Evolutionary conservation across 2,113 vertebrate genomes (phyloP).

Genomic region (Haemorhous mexicanus): DNA sequence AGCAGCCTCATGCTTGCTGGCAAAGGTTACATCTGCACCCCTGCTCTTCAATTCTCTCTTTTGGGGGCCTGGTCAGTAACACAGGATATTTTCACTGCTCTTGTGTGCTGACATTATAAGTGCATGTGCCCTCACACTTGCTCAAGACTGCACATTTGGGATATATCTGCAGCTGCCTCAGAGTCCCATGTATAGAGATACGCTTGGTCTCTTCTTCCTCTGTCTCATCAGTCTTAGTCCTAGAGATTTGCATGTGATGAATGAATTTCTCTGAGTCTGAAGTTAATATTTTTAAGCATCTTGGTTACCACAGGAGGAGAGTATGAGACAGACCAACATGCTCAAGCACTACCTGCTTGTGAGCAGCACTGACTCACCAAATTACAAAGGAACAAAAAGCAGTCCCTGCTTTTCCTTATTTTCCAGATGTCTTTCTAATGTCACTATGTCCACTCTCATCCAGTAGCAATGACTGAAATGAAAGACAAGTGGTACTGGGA

Average conservation of each 20-base stretch:
- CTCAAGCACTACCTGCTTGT: neutral
- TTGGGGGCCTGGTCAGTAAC: neutral
- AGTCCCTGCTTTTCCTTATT: neutral
- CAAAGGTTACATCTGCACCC: neutral
- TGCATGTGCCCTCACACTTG: no score
- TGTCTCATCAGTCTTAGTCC: neutral
- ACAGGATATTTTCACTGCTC: neutral
- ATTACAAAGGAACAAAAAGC: neutral
- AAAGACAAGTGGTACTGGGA: neutral
- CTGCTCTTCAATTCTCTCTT: neutral
- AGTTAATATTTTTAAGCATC: neutral
- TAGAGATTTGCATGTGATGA: fast-evolving
- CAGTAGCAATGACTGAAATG: neutral
- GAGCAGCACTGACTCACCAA: neutral
- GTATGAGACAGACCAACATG: neutral
- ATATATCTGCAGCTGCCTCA: neutral
- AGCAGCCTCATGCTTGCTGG: neutral
- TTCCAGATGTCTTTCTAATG: neutral
- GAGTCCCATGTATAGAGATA: neutral
- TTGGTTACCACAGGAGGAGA: neutral
- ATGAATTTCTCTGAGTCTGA: neutral
- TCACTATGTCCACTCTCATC: neutral
- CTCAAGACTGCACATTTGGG: fast-evolving
- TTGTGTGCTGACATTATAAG: neutral
- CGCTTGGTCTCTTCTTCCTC: neutral